These are phyloP conservation scores for Brenthis ino DNA, from an alignment of 2,888 invertebrate genomes.

Conservation along the genomic window DNA sequence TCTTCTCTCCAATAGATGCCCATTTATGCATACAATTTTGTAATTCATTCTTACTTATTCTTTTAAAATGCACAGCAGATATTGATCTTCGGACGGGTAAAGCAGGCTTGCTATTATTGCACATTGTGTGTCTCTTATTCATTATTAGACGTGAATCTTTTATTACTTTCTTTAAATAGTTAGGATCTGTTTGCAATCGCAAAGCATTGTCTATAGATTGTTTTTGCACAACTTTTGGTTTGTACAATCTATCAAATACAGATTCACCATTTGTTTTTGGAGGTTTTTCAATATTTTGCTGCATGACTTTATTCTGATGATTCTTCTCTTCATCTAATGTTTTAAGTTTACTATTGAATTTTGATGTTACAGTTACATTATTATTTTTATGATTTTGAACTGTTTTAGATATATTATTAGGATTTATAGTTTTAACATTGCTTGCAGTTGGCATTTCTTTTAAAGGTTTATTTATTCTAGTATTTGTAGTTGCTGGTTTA, in stretches of 20 bases:
- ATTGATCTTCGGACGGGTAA: constrained; percentile 65
- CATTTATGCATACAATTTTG: constrained; percentile 69
- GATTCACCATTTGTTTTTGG: constrained; percentile 49
- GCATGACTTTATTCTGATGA: constrained; percentile 47
- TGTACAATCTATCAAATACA: constrained; percentile 70
- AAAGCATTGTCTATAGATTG: constrained; percentile 45
- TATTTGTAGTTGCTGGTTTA: neutral
- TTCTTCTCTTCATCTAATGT: constrained; percentile 20
- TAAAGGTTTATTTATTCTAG: constrained; percentile 13
- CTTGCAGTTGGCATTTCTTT: constrained; percentile 5
- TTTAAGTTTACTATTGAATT: constrained; percentile 33
- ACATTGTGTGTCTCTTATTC: constrained; percentile 57
- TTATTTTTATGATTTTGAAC: constrained; percentile 15
- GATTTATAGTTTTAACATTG: constrained; percentile 11
- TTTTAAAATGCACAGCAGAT: constrained; percentile 75
- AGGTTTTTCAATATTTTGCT: constrained; percentile 36
- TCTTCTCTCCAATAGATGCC: constrained; percentile 68
- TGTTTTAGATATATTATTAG: constrained; percentile 8
- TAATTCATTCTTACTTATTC: constrained; percentile 60
- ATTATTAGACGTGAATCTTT: constrained; percentile 52
- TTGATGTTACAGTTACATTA: constrained; percentile 23
- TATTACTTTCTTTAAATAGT: constrained; percentile 58
- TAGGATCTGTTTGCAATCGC: constrained; percentile 56
- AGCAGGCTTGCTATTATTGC: constrained; percentile 46
- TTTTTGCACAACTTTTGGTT: constrained; percentile 56